Base-by-base conservation (phyloP, 1,140 invertebrate species). In the Venturia canescens region DNA sequence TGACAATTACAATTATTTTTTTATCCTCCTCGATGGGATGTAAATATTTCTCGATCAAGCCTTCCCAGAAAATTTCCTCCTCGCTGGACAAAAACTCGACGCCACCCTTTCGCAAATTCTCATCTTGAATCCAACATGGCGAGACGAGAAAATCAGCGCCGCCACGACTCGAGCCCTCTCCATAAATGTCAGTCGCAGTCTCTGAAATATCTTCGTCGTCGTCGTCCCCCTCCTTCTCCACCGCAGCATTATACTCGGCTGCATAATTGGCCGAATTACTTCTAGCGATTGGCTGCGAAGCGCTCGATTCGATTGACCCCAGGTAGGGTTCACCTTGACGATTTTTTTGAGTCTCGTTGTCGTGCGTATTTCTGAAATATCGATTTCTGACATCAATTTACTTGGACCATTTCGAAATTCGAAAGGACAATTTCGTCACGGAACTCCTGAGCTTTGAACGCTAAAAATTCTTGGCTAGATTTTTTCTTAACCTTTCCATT, bases 1-100 rank as follows among this genome's bases (percentile, higher is more conserved):
- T n/a, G 50, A 23, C 2, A 70, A 80, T 29, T 69, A 81, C 78
- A 5, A 80, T 38, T 66, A 84, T 76, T 71, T 86, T 87, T 31
- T 84, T 93, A 78, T 95, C 93, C 82, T 94, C 93, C 80, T 95
- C 94, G 7, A 97, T 88, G 0, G 96, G 96, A 83, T 94, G 90
- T 0, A 97, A 90, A 90, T 97, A 97, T 83, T 94, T 94, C 74
- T 93, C 92, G 23, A 97, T 94, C 31, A 97, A 86, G 26, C 95
- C 93, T 74, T 94, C 93, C 96, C 96, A 97, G 87, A 97, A 97
- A 18, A 92, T 90, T 81, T 93, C 93, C 84, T 97, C 96, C 7
- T 92, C 84, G 3, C 91, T 90, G 0, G 93, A 87, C 26, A 96
- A 87, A 86, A 94, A 94, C 57, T 94, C 93, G 1, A 95, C 92